Evolutionary conservation across 92 coral and sea anemone species (phyloP), one percentile per base, ranked within the genome.

Genomic region (Phenganax subtilis): DNA sequence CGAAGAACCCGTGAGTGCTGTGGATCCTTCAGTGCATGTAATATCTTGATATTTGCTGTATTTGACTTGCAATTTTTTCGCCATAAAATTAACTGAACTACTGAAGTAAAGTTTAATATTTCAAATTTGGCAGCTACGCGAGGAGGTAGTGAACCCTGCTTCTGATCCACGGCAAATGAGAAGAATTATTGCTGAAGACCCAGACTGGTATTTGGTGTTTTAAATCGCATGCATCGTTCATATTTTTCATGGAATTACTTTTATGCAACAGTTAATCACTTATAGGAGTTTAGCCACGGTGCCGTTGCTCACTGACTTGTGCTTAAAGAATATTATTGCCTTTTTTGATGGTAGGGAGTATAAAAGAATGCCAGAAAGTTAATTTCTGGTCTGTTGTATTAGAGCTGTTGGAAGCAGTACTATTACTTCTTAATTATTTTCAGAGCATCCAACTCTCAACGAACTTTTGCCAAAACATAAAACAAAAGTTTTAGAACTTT

Each of bases 151-250:
- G 57, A 91, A 94, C 84, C 98, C 98, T 67, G 97, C 98, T 20
- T 91, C 97, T 12, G 98, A 94, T 77, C 96, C 97, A 28, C 81
- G 98, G 57, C 98, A 90, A 83, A 94, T 94, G 98, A 88, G 98
- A 66, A 87, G 98, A 78, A 94, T 94, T 30, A 94, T 94, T 16
- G 98, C 98, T 16, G 98, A 94, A 61, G 98, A 94, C 69, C 98
- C 98, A 56, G 92, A 94, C 76, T 94, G 98, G 98, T 94, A 63
- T 56, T 89, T 75, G 5, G 2, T 29, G 73, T 16, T 52, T 51
- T 61, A 17, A n/a, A 56, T 44, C n/a, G 55, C 28, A 71, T 12
- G n/a, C 52, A 6, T 80, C 5, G 52, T 14, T 57, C 63, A 65
- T 37, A 75, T 55, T 59, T 59, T 59, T 59, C 15, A 20, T 29